Conservation (phyloP, 2,113 vertebrate genomes). For the Gallinago media region DNA sequence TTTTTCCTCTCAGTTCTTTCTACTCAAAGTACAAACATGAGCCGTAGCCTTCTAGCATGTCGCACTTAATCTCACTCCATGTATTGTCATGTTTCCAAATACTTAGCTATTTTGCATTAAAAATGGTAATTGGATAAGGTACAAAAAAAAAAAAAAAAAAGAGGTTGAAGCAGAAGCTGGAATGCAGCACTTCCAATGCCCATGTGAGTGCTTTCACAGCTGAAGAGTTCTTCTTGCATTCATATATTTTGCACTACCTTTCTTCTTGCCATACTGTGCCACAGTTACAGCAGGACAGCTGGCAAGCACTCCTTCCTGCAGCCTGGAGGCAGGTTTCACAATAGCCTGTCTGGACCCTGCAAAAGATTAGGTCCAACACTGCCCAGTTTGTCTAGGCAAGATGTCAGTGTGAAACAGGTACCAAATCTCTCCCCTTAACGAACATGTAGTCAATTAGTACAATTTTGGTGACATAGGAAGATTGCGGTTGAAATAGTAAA, state of each 20-base stretch:
- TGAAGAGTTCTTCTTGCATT: background rate
- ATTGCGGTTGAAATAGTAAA: background rate
- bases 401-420: background rate
- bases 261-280: background rate
- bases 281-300: background rate
- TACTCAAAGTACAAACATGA: background rate
- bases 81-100: background rate
- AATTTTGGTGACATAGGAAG: background rate
- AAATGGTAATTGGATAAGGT: background rate
- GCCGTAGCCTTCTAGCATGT: background rate
- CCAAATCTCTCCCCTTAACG: background rate
- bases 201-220: background rate
- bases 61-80: background rate
- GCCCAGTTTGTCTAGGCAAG: background rate
- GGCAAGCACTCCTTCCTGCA: background rate
- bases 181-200: background rate
- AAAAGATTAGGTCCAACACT: background rate
- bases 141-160: background rate
- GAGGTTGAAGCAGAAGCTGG: background rate
- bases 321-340: background rate
- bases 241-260: background rate
- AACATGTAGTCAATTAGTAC: background rate
- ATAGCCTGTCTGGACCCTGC: background rate
- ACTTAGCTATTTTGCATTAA: background rate
- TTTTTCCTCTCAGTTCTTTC: background rate